These are phyloP conservation scores for Okapia johnstoni DNA, from an alignment of 2,113 vertebrate species.

Conservation along the genomic window DNA sequence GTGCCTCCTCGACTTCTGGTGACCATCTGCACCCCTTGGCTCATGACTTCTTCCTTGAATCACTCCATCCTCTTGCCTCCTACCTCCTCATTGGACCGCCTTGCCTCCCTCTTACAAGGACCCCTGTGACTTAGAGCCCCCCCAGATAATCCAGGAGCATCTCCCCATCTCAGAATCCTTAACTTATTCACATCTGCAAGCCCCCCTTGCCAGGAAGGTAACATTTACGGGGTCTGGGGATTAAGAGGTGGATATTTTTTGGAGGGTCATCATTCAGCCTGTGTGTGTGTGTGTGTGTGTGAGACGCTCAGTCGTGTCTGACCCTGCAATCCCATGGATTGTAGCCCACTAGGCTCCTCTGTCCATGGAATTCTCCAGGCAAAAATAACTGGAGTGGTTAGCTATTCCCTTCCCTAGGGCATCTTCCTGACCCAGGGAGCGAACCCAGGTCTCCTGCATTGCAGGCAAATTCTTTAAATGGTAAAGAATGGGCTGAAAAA, in stretches of 20 bases:
- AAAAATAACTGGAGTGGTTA: neutral
- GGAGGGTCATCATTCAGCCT: neutral
- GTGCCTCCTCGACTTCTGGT: neutral
- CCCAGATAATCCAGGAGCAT: neutral
- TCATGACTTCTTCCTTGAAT: neutral
- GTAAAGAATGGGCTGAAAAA: neutral
- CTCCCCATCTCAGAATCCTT: neutral
- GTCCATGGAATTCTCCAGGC: neutral
- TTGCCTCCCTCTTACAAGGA: neutral
- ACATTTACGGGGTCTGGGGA: neutral
- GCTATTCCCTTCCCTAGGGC: neutral
- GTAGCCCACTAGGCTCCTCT: neutral
- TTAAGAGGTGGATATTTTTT: neutral
- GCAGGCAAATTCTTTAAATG: neutral
- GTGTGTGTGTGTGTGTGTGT: neutral
- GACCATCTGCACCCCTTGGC: fast-evolving
- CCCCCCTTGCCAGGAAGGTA: neutral
- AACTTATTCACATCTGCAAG: neutral
- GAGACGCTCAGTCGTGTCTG: fast-evolving
- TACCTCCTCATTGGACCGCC: neutral
- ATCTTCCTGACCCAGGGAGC: neutral
- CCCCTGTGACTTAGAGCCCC: neutral
- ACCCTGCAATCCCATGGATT: neutral
- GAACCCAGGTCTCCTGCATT: neutral
- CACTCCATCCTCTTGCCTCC: neutral